A percentile compares a stretch with the other conserved stretches of the same genome.
phyloP scores from a whole-genome alignment of 2,113 vertebrate genomes.

The Mirounga angustirostris region DNA sequence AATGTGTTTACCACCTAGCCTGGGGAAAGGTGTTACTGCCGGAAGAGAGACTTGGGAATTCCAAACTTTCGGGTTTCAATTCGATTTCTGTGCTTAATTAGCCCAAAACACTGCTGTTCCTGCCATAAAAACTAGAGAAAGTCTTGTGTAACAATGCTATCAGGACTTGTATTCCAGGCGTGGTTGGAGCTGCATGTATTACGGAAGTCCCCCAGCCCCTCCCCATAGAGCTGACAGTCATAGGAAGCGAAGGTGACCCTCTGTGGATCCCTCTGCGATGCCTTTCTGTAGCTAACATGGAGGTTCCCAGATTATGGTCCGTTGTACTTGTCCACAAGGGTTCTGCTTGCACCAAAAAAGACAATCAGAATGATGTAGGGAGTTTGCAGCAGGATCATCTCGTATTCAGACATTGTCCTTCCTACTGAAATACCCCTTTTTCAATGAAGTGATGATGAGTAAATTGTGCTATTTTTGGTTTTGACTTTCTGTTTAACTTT shows the following conservation, averaged over 20 bases:
- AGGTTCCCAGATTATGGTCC: neutral
- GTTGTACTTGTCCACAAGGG: neutral
- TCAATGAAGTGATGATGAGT: neutral
- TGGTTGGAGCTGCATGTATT: neutral
- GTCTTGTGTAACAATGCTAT: neutral
- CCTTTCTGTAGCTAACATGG: neutral
- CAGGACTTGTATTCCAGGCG: neutral
- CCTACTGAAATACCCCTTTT: neutral
- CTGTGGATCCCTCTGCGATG: neutral
- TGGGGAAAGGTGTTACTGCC: neutral
- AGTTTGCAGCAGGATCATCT: neutral
- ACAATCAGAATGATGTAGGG: neutral
- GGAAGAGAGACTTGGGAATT: constrained; percentile 13
- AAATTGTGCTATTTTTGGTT: neutral
- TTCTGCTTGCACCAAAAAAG: neutral
- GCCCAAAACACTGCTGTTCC: constrained; percentile 23
- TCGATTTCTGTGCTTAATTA: constrained; percentile 55
- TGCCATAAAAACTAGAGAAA: constrained; percentile 16
- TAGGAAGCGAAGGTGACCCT: neutral
- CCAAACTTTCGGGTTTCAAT: neutral
- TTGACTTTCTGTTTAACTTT: neutral
- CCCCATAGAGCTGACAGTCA: neutral
- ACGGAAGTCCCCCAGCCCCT: neutral
- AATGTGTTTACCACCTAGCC: neutral
- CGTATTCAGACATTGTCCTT: neutral